Base-by-base conservation (phyloP, 2,888 invertebrate species). In the Strigamia maritima region DNA sequence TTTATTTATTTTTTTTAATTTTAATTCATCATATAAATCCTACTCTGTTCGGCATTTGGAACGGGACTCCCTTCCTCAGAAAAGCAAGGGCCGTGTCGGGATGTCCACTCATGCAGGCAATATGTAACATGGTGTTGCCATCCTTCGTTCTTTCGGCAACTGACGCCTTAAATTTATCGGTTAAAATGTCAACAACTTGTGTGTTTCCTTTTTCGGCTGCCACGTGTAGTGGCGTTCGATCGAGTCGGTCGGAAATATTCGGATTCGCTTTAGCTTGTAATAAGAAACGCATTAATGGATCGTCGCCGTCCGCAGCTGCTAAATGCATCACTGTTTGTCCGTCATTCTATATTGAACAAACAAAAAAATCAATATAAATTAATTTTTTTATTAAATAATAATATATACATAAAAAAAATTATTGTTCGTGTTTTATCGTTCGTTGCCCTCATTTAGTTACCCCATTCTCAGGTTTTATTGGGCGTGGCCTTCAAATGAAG, bases 21-120 rank as follows among this genome's bases (percentile, higher is more conserved):
- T n/a, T n/a, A n/a, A n/a, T n/a, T n/a, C n/a, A n/a, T n/a, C n/a
- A n/a, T n/a, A n/a, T n/a, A n/a, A n/a, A n/a, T 38, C 76, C 80
- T 82, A 90, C 92, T 90, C 98, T 99, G 87, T 99, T 99, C 81
- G 99, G 98, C 98, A 99, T 99, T 86, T 98, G 97, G 26, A 99
- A 90, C 82, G 98, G 98, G 49, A 99, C 98, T 14, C 99, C 99
- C 86, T 98, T 97, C 87, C 97, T 97, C 87, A 99, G 94, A 81
- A 99, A 92, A 91, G 97, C 97, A 89, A 97, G 93, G 75, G 98
- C 98, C 83, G 98, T 98, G 84, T 98, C 98, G 0, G 98, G 96
- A 86, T 98, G 98, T 0, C 99, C 98, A 85, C 95, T 95, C 81
- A 96, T 89, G 0, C 98, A 97, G 0, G 99, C 98, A 81, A 99